Conservation (phyloP, 37 sponge, comb jelly and placozoan genomes). For the Amphimedon queenslandica region DNA sequence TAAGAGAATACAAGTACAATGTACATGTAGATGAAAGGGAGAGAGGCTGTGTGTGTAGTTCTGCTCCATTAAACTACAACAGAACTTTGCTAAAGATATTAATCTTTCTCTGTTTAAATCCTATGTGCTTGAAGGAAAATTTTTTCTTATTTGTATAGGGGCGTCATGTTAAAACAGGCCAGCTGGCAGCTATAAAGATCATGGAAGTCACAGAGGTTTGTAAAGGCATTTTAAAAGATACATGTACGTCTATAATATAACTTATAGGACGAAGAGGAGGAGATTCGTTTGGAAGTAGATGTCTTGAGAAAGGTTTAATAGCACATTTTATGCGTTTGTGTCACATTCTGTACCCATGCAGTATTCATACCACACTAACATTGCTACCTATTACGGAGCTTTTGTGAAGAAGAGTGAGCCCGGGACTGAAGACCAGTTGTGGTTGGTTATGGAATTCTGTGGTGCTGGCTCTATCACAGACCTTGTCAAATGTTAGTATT, state of each 20-base stretch:
- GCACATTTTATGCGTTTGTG: background rate
- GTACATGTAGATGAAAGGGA: too few relatives aligned
- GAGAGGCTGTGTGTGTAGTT: too few relatives aligned
- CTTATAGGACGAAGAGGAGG: constrained; percentile 93
- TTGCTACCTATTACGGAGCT: constrained; percentile 98
- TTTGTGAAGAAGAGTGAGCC: constrained; percentile 81
- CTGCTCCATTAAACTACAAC: too few relatives aligned
- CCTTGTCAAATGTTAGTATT: constrained; percentile 54
- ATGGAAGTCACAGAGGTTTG: constrained; percentile 96
- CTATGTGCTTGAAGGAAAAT: too few relatives aligned
- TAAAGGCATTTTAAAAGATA: background rate
- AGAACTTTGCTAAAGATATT: too few relatives aligned
- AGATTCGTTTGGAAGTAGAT: constrained; percentile 92
- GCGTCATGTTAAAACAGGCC: too few relatives aligned
- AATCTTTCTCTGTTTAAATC: too few relatives aligned
- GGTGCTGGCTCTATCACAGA: constrained; percentile 97
- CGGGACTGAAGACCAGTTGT: constrained; percentile 84
- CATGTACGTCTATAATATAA: background rate
- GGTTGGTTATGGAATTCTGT: constrained; percentile 99
- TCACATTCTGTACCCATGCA: constrained; percentile 20
- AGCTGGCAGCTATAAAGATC: constrained; percentile 94
- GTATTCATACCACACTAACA: constrained; percentile 92
- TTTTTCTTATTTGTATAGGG: too few relatives aligned
- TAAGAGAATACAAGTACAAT: too few relatives aligned
- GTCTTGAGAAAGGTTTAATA: constrained; percentile 79